Evolutionary conservation across 35 echinoderm and acorn worm species (phyloP), one percentile per base, ranked within the genome.

Genomic region (Apostichopus japonicus): DNA sequence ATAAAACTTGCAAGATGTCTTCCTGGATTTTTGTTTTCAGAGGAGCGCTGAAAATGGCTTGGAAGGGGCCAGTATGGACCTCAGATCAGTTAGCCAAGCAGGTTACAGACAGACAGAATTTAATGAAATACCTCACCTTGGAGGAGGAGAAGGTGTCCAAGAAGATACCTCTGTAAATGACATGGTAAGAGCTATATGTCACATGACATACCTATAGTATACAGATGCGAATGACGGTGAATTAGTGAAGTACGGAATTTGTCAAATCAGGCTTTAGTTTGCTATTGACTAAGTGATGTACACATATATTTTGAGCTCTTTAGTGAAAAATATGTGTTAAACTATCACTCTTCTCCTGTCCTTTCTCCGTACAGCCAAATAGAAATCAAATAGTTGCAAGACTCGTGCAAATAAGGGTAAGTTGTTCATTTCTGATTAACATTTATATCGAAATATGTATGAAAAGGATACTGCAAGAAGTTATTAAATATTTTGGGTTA

Each of bases 371-470:
- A 52, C 94, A 98, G 95, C 94, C 97, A 92, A 94, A 98, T 55
- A 94, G 97, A 91, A 98, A 98, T 79, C 95, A 96, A 58, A 98
- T 98, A 56, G 97, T 98, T 63, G 97, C 91, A 75, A 98, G 97
- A 91, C 91, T 98, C 11, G 96, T 98, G 97, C 97, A 98, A 94
- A 98, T 98, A 72, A 95, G 97, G 92, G 97, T 98, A 79, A 94
- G 96, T 95, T 62, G 10, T 58, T 56, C 55, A 15, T 10, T 78
- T 9, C 10, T 78, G 8, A 78, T 44, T 44, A 13, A 8, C 8
- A 78, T 24, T 78, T 78, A 77, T 78, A 24, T 4, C 2, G 33
- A 44, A 24, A 78, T 2, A 44, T 9, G 27, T 17, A 78, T 78
- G 7, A 13, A 13, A 61, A 61, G 57, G 57, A 61, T 61, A 61